Conservation (phyloP, 2,888 invertebrate genomes). For the Eristalis intricaria region DNA sequence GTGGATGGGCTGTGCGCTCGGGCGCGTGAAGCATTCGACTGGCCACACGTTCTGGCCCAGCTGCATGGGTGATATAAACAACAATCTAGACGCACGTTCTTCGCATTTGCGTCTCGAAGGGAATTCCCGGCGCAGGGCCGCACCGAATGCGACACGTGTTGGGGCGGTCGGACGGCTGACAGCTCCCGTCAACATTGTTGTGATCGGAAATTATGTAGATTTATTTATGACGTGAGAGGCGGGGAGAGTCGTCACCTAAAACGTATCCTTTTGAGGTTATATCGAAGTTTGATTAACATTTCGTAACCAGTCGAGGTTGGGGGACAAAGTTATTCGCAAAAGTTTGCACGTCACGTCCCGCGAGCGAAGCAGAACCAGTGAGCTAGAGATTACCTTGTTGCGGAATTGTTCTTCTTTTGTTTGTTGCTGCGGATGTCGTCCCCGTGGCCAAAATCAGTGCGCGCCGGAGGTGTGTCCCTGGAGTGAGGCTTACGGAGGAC, state of each 20-base stretch:
- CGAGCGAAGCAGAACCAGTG: background rate
- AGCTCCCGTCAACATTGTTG: slow-evolving; percentile 16
- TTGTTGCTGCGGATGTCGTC: background rate
- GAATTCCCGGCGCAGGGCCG: background rate
- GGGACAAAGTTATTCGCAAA: background rate
- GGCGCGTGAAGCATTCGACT: background rate
- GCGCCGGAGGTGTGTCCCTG: background rate
- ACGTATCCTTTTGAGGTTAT: background rate
- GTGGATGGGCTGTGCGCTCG: background rate
- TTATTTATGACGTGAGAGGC: slow-evolving; percentile 23
- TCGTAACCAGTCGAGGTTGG: background rate
- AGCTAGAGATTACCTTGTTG: slow-evolving; percentile 5
- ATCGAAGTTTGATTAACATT: slow-evolving; percentile 26
- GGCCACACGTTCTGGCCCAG: background rate
- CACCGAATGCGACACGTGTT: slow-evolving; percentile 7
- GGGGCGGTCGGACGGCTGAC: background rate
- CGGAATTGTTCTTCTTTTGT: background rate
- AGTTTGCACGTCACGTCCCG: slow-evolving; percentile 11
- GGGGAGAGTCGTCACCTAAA: background rate
- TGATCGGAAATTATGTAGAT: slow-evolving; percentile 34
- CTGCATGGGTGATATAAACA: slow-evolving; percentile 19
- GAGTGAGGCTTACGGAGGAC: background rate
- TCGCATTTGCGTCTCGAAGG: background rate
- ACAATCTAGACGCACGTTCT: background rate
- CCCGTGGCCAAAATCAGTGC: background rate